Evolutionary conservation across 2,113 vertebrate genomes (phyloP), one percentile per base, ranked within the genome.

Genomic region (Festucalex cinctus): DNA sequence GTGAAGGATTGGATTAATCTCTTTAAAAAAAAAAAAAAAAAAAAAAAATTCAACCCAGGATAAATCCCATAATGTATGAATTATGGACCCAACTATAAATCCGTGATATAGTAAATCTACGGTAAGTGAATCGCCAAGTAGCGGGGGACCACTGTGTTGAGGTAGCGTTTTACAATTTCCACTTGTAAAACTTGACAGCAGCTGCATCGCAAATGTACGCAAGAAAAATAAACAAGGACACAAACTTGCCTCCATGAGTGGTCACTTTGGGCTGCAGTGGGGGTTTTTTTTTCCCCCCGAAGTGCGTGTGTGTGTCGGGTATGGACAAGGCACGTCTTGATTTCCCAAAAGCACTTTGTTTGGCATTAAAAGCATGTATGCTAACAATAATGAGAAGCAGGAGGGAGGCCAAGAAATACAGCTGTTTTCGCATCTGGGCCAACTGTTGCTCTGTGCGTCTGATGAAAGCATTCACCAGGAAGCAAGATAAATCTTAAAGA

Each of bases 321-420:
- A 24, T 53, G 51, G 32, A 62, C 24, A 19, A 75, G 36, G 36
- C 58, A 63, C 46, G 19, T 60, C 14, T 37, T 60, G 35, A 61
- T 66, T 60, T 76, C 46, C 39, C 54, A 65, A 28, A 74, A 76
- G 76, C 73, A 68, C 65, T 74, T 69, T 69, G 26, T 71, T 48
- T 63, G 56, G 57, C 70, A 80, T 74, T 65, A 77, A 71, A 76
- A 63, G 46, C 43, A 57, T 62, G 53, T 51, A 68, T 70, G 68
- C 56, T 22, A 74, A 61, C 64, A 76, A 76, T 70, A 76, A 76
- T 28, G 37, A 32, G 1, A 49, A 39, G n/a, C 56, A 39, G 51
- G 70, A 68, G 63, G 63, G 62, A 71, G 71, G 67, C 65, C 69
- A 63, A 20, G 17, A 43, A 44, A 71, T 63, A 8, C 20, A 68